phyloP scores from a whole-genome alignment of 2,113 vertebrate genomes.

The Merops nubicus region DNA sequence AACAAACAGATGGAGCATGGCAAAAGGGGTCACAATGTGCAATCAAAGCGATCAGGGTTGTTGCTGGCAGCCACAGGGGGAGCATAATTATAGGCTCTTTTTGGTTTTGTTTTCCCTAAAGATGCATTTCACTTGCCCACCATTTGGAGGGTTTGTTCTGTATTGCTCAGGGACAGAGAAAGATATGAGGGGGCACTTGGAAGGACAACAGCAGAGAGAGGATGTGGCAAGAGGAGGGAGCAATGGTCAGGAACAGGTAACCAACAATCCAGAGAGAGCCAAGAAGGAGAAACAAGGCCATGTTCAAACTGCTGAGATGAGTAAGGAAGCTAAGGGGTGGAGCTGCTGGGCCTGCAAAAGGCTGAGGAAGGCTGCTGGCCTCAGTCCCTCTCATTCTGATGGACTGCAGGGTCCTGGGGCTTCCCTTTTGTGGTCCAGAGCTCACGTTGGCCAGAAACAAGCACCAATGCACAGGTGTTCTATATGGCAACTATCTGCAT shows the following conservation, averaged over 20 bases:
- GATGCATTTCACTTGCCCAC: not conserved
- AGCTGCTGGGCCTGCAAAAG: not conserved
- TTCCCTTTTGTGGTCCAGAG: not conserved
- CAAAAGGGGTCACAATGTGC: constrained; percentile 20
- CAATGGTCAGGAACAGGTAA: not conserved
- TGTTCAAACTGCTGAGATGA: not conserved
- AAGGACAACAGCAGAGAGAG: not conserved
- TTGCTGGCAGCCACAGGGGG: not conserved
- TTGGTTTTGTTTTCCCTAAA: not conserved
- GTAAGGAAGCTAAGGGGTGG: not conserved
- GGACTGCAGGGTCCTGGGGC: not conserved
- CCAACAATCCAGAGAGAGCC: not conserved
- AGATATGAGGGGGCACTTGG: not conserved
- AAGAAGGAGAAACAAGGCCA: not conserved
- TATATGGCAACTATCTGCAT: not conserved
- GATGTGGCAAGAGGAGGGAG: not conserved
- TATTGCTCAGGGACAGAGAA: not conserved
- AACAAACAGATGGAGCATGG: constrained; percentile 32
- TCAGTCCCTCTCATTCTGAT: not conserved
- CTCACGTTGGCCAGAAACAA: not conserved
- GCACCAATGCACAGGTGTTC: fast-evolving
- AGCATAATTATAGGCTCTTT: not conserved
- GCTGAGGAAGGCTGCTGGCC: not conserved
- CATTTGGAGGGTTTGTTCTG: not conserved
- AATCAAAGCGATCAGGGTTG: not conserved